Base-by-base conservation (phyloP, 1,140 invertebrate genomes). In the Drosophila busckii region DNA sequence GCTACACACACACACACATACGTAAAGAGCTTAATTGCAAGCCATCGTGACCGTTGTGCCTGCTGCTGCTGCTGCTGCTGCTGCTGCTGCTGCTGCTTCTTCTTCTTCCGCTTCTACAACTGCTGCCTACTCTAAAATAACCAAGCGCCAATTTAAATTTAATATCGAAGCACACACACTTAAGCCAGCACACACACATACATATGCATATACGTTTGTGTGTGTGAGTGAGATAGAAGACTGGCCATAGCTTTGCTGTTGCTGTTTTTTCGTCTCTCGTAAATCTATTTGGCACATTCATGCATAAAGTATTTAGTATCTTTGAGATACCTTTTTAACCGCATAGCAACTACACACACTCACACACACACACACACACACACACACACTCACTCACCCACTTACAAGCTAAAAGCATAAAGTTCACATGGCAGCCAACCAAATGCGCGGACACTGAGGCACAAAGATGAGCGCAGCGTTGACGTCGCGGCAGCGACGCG, bases 221-320 rank as follows among this genome's bases (percentile, higher is more conserved):
- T 13, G 13, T 9, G 40, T 17, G 8, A 6, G 34, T 19, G 34
- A 20, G 28, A 12, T 22, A 10, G 29, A 6, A 4, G 44, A 34
- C 31, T 20, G 12, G 42, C 19, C 29, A 32, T 7, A 7, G 20
- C 12, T 23, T 16, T 44, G 49, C 54, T 54, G 35, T 17, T 49
- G 29, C 23, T 37, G n/a, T 46, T 59, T 37, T 53, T 44, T 46
- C 35, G 48, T 37, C 60, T 68, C 68, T 80, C 73, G 73, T 80
- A 80, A 80, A 80, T 80, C 73, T 80, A 80, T 80, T 80, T 80
- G 75, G 75, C 75, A 80, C 75, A 80, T 80, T 82, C 75, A 82
- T 82, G 75, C 75, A 80, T 80, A 80, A 80, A 80, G 75, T 80
- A 80, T 80, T 80, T 80, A 80, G 75, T 80, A 80, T 80, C 75